phyloP scores from a whole-genome alignment of 64 coral and sea anemone species.

The Stichodactyla mertensii region DNA sequence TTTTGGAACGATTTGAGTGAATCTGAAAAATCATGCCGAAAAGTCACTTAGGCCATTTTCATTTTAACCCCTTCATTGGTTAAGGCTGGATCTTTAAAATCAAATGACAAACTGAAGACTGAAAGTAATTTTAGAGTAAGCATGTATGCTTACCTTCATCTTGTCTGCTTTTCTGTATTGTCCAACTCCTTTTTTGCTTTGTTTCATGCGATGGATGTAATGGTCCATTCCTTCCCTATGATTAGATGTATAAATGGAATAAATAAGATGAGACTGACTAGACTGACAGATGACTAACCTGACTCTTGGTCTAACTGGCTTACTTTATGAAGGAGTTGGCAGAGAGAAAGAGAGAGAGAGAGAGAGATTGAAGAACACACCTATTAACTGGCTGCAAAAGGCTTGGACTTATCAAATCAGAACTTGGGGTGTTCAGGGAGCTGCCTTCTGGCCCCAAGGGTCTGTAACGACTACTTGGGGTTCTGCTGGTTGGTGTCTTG shows the following conservation, averaged over 20 bases:
- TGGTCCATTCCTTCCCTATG: conserved; percentile 64
- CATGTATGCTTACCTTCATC: not conserved
- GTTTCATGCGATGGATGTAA: conserved; percentile 73
- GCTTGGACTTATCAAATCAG: conserved; percentile 69
- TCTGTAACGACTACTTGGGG: conserved; percentile 63
- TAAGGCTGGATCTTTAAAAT: too few relatives aligned
- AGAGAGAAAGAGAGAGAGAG: too few relatives aligned
- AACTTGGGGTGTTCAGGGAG: conserved; percentile 34
- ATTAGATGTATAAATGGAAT: not conserved
- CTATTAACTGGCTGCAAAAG: conserved; percentile 66
- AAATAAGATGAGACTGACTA: not conserved
- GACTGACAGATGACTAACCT: not conserved
- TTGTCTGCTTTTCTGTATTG: not conserved
- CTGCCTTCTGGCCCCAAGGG: conserved; percentile 61
- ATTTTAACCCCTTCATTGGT: too few relatives aligned
- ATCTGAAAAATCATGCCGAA: too few relatives aligned
- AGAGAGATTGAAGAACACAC: not conserved
- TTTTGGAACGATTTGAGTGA: too few relatives aligned
- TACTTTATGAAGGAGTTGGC: too few relatives aligned
- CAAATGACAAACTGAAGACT: too few relatives aligned
- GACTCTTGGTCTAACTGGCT: too few relatives aligned
- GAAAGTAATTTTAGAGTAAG: too few relatives aligned
- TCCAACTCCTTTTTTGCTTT: conserved; percentile 34
- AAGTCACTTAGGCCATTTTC: too few relatives aligned
- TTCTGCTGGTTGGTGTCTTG: conserved; percentile 69